Conservation (phyloP, 1,140 invertebrate genomes). For the Charaxes varanes region DNA sequence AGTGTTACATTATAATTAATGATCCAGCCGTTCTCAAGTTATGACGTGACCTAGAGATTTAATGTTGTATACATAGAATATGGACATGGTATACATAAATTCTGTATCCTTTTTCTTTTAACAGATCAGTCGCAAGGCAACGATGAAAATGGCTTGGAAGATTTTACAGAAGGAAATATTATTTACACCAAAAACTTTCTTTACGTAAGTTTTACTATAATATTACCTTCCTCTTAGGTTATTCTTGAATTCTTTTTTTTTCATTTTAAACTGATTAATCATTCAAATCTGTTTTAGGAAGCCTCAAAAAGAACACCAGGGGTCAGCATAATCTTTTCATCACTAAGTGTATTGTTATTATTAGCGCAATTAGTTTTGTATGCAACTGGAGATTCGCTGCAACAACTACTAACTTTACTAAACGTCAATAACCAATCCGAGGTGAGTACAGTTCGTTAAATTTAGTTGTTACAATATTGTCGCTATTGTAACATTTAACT, state of each 20-base stretch:
- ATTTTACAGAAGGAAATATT: constrained; percentile 2
- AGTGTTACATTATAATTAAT: too few species aligned
- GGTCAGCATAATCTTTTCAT: neutral
- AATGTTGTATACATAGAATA: too few species aligned
- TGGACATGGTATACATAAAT: too few species aligned
- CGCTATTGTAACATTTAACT: neutral
- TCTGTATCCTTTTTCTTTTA: too few species aligned
- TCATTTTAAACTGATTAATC: neutral
- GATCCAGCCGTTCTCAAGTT: too few species aligned
- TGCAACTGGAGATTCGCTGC: neutral
- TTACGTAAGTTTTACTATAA: constrained; percentile 4
- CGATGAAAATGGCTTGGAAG: constrained; percentile 1
- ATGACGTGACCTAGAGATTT: too few species aligned
- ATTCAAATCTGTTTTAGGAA: too few species aligned
- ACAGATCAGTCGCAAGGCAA: too few species aligned
- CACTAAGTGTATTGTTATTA: neutral
- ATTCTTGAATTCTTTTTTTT: too few species aligned
- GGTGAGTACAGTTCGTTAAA: neutral
- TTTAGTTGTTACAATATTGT: neutral
- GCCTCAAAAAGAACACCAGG: neutral
- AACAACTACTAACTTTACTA: neutral
- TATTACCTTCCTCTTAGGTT: too few species aligned
- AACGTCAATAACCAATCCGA: neutral
- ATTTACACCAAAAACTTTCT: constrained; percentile 4
- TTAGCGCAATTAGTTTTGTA: neutral